A percentile compares a stretch with the other conserved stretches of the same genome.
phyloP scores from a whole-genome alignment of 2,888 invertebrate genomes.

The Uropetala carovei region DNA sequence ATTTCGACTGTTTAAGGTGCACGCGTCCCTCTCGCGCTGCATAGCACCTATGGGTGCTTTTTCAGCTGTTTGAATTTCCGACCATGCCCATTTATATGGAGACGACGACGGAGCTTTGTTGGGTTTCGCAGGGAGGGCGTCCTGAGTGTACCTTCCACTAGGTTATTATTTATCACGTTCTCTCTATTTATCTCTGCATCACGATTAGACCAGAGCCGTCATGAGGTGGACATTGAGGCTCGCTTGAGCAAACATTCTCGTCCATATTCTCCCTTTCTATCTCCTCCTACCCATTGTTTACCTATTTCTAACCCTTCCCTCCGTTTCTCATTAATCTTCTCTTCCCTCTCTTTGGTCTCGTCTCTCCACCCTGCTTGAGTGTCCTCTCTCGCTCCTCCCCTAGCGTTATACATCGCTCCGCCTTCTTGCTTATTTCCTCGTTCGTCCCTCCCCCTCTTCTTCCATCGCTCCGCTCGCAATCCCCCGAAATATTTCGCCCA shows the following conservation, averaged over 20 bases:
- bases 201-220: slow-evolving; percentile 39
- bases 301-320: slow-evolving; percentile 60
- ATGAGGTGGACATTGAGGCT: slow-evolving; percentile 24
- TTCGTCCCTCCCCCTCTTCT: not conserved
- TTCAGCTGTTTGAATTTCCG: not conserved
- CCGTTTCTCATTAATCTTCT: slow-evolving; percentile 57
- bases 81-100: not conserved
- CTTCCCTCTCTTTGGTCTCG: not conserved
- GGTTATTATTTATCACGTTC: not conserved
- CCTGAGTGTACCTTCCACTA: not conserved
- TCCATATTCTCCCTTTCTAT: not conserved
- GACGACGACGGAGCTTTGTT: not conserved
- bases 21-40: too few relatives aligned
- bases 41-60: not conserved
- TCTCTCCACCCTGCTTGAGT: not conserved
- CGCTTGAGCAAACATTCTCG: slow-evolving; percentile 41
- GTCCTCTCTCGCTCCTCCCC: not conserved
- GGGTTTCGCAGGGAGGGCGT: not conserved
- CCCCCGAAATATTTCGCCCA: not conserved
- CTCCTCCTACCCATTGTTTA: slow-evolving; percentile 30
- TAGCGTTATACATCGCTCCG: slow-evolving; percentile 21
- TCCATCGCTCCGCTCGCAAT: not conserved
- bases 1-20: not conserved
- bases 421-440: not conserved
- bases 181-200: not conserved